A percentile compares a stretch with the other conserved stretches of the same genome.
These are phyloP conservation scores for Meganola albula DNA, from an alignment of 2,888 invertebrate genomes.

Conservation along the genomic window DNA sequence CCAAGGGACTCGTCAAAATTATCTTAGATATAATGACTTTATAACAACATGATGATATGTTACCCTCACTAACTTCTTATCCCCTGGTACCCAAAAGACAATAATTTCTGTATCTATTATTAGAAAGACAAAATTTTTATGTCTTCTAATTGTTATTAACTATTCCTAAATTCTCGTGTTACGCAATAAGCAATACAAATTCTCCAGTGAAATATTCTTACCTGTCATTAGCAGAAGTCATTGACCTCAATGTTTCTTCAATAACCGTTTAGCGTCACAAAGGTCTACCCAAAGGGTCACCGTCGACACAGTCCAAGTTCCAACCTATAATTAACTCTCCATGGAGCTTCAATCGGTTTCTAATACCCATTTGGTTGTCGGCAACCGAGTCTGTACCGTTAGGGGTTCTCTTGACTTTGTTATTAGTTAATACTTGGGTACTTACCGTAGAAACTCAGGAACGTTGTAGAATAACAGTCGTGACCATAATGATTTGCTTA, in stretches of 20 bases:
- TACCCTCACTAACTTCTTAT: no score
- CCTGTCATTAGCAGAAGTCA: constrained; percentile 37
- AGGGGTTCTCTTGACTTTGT: constrained; percentile 18
- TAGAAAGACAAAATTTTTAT: no score
- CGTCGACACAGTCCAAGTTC: constrained; percentile 50
- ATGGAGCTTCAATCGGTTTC: constrained; percentile 51
- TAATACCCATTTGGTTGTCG: constrained; percentile 32
- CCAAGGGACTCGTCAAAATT: constrained; percentile 1
- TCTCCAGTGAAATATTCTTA: constrained; percentile 26
- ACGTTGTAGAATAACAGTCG: no score
- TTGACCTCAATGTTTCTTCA: constrained; percentile 44
- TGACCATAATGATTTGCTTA: constrained; percentile 31
- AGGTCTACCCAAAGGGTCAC: constrained; percentile 46
- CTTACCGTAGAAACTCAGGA: no score
- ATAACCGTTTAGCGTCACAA: constrained; percentile 43
- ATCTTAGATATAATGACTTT: not conserved
- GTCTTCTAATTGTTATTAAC: no score
- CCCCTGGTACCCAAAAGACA: no score
- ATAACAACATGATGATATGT: constrained; percentile 1
- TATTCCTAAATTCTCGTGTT: no score
- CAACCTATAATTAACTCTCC: constrained; percentile 66
- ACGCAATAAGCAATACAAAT: no score
- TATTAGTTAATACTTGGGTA: constrained; percentile 9
- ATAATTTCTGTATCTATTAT: no score
- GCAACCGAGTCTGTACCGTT: constrained; percentile 26